Conservation (phyloP, 2,797 vertebrate genomes). For the Sebastes cheni region DNA sequence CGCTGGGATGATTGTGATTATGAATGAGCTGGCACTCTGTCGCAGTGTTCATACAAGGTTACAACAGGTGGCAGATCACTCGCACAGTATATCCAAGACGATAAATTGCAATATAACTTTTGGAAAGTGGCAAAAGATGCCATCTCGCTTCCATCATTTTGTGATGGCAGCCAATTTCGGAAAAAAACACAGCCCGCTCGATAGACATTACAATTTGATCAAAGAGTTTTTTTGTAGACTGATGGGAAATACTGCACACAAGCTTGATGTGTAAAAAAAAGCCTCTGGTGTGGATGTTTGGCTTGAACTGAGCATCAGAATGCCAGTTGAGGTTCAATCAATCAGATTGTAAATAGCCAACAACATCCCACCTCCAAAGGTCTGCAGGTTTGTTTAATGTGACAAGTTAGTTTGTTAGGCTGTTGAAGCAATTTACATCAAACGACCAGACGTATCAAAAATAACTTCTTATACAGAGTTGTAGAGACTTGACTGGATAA, state of each 20-base stretch:
- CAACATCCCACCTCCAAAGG: conserved; percentile 14
- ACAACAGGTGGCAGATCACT: background rate
- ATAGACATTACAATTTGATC: background rate
- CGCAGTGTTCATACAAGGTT: background rate
- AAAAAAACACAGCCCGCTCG: background rate
- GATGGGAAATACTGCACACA: background rate
- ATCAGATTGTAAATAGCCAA: background rate
- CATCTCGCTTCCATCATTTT: background rate
- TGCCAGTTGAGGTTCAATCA: background rate
- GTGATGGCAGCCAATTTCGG: background rate
- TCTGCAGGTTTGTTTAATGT: background rate
- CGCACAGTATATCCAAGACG: background rate
- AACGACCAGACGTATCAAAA: background rate
- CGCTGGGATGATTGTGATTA: conserved; percentile 17
- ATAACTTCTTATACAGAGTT: background rate
- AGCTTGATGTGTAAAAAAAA: background rate
- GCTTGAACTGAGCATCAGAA: background rate
- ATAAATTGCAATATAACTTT: conserved; percentile 1
- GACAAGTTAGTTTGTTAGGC: conserved; percentile 48
- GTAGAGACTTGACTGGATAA: background rate
- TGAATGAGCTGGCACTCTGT: conserved; percentile 6
- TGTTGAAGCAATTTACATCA: conserved; percentile 1
- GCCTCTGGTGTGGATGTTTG: background rate
- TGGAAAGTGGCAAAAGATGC: background rate
- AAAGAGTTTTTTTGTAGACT: background rate